phyloP scores from a whole-genome alignment of 2,113 vertebrate genomes.

The Phyllostomus discolor region DNA sequence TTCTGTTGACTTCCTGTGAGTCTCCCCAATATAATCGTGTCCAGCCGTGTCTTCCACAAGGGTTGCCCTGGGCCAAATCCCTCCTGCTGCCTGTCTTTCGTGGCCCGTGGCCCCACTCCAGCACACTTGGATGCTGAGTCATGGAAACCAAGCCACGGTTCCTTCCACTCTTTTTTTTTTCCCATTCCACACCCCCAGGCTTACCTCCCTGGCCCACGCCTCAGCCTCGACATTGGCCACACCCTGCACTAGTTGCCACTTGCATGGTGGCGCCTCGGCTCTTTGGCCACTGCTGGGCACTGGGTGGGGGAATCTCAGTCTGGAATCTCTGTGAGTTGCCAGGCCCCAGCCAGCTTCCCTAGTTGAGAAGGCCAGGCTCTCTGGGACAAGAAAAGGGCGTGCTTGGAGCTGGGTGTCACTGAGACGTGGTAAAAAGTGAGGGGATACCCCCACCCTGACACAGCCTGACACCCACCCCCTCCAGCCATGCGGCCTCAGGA shows the following conservation, averaged over 20 bases:
- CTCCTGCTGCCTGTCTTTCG: background rate
- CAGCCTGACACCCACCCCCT: no score
- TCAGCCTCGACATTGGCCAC: background rate
- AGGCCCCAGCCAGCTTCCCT: no score
- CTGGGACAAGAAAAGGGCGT: background rate
- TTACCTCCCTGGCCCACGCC: background rate
- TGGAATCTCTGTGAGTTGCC: background rate
- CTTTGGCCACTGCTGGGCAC: background rate
- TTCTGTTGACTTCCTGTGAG: background rate
- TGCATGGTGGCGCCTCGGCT: background rate
- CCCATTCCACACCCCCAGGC: fast-evolving
- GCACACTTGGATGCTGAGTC: background rate
- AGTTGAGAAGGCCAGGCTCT: background rate
- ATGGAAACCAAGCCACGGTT: background rate
- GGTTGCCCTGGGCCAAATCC: background rate
- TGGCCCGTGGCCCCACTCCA: fast-evolving
- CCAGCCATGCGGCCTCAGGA: background rate
- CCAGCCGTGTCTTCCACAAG: background rate
- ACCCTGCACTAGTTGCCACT: fast-evolving
- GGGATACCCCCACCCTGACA: fast-evolving
- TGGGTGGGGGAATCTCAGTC: background rate
- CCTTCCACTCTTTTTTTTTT: fast-evolving
- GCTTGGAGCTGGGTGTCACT: background rate
- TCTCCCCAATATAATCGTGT: background rate
- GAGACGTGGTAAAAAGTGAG: background rate